These are phyloP conservation scores for Morinoia aosen DNA, from an alignment of 2,888 invertebrate genomes.

Conservation along the genomic window DNA sequence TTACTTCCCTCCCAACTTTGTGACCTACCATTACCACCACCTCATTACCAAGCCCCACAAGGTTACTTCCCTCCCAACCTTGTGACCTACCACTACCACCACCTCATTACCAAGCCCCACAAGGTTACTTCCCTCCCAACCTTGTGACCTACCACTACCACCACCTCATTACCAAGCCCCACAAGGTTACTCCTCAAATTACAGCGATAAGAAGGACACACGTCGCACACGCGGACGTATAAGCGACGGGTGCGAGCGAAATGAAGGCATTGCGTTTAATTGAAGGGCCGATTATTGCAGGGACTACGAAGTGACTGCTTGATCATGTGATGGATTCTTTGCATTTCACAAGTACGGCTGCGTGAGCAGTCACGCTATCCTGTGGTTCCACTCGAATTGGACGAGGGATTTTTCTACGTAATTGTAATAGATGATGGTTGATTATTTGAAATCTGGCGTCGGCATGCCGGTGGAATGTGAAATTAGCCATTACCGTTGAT, in stretches of 20 bases:
- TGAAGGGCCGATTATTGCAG: neutral
- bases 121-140: neutral
- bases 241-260: neutral
- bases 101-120: neutral
- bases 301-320: neutral
- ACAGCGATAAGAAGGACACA: neutral
- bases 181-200: neutral
- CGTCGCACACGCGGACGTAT: neutral
- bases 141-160: neutral
- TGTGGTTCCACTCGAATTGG: neutral
- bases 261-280: neutral
- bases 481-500: neutral
- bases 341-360: neutral
- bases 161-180: neutral
- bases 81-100: neutral
- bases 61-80: neutral
- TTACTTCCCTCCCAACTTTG: neutral
- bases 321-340: conserved; percentile 17
- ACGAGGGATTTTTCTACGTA: neutral
- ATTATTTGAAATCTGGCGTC: no score
- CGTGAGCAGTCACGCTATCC: neutral
- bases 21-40: neutral
- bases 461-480: no score
- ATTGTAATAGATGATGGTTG: no score
- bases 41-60: neutral